phyloP scores from a whole-genome alignment of 2,797 vertebrate genomes.

The Sebastolobus altivelis region DNA sequence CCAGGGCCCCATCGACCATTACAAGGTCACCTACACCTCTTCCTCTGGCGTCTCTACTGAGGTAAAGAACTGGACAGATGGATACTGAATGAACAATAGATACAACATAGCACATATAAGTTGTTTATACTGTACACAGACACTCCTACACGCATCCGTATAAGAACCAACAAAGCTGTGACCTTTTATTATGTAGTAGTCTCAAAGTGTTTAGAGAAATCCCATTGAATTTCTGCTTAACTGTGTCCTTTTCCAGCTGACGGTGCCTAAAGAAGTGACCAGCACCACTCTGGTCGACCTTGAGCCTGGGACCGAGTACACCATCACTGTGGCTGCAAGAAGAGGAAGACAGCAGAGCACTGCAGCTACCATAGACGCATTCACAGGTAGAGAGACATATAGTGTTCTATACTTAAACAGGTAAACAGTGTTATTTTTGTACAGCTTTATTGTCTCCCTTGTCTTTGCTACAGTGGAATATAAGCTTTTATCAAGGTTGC shows the following conservation, averaged over 20 bases:
- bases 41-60: conserved; percentile 91
- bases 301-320: conserved; percentile 96
- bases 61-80: conserved; percentile 55
- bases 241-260: conserved; percentile 76
- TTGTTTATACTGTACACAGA: background rate
- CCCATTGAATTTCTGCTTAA: background rate
- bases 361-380: conserved; percentile 93
- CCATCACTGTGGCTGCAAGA: conserved; percentile 92
- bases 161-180: background rate
- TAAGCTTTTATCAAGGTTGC: conserved; percentile 13
- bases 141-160: background rate
- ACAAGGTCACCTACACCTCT: conserved; percentile 93
- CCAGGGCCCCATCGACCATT: conserved; percentile 95
- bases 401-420: background rate
- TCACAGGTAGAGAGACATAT: conserved; percentile 90
- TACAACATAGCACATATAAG: background rate
- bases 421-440: background rate
- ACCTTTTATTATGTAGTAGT: conserved; percentile 2
- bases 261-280: conserved; percentile 87
- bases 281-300: conserved; percentile 90
- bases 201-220: background rate
- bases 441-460: background rate
- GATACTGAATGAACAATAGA: background rate
- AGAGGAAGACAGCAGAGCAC: conserved; percentile 95
- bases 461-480: conserved; percentile 3